phyloP scores from a whole-genome alignment of 2,888 invertebrate genomes.

The Pollenia amentaria region DNA sequence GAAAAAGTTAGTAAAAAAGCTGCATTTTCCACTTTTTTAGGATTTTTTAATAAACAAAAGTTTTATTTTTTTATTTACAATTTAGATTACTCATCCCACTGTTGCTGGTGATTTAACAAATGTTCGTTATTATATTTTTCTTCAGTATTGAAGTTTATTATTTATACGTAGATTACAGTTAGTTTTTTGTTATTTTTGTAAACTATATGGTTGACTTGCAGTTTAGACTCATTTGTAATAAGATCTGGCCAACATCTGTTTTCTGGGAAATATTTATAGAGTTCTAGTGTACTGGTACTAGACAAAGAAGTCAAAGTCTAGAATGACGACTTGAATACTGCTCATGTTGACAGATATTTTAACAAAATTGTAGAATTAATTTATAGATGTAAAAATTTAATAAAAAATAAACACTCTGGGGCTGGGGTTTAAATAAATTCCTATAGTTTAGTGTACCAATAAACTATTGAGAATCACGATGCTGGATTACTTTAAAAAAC shows the following conservation, averaged over 20 bases:
- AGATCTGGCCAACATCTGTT: slow-evolving; percentile 69
- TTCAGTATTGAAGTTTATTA: background rate
- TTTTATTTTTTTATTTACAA: too few species aligned
- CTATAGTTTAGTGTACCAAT: too few species aligned
- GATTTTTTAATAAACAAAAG: background rate
- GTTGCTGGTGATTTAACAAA: background rate
- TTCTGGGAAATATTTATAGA: slow-evolving; percentile 60
- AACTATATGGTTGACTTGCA: slow-evolving; percentile 34
- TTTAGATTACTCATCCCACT: background rate
- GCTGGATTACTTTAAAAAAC: too few species aligned
- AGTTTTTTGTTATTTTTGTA: slow-evolving; percentile 59
- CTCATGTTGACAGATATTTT: background rate
- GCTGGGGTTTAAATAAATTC: too few species aligned
- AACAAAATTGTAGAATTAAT: too few species aligned
- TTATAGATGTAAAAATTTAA: too few species aligned
- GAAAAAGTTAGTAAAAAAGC: too few species aligned
- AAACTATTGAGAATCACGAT: too few species aligned
- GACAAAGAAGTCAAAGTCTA: slow-evolving; percentile 43
- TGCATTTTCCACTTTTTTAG: too few species aligned
- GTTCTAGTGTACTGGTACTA: background rate
- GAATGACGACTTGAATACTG: background rate
- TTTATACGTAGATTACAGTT: slow-evolving; percentile 4
- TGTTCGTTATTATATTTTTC: background rate
- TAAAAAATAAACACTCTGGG: too few species aligned
- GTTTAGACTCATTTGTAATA: slow-evolving; percentile 50